Evolutionary conservation across 2,797 vertebrate genomes (phyloP), one percentile per base, ranked within the genome.

Genomic region (Meriones psammophilus): DNA sequence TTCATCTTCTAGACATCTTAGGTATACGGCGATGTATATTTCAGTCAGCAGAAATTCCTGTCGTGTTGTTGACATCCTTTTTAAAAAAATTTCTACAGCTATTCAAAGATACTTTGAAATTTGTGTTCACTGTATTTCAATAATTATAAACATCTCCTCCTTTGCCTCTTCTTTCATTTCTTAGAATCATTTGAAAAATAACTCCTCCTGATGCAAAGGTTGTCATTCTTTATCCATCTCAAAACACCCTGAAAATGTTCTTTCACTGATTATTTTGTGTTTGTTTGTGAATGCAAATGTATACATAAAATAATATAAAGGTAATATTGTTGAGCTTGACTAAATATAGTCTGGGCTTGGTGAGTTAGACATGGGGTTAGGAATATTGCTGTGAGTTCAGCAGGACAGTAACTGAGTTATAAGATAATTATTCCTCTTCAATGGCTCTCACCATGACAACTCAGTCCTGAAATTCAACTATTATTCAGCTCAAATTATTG

Each of bases 371-470:
- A 76, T 62, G 62, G 93, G 87, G 83, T 89, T 88, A 94, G 69
- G 15, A n/a, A 96, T 96, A 96, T 71, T 96, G 79, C 69, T 97
- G 91, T 58, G 95, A 96, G 97, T 96, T 98, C 94, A 97, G 88
- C 88, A 95, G 94, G 97, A 97, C 87, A 97, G 90, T 94, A 97
- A 97, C 96, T n/a, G 76, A 97, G 86, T 96, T 97, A 96, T 86
- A 96, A 93, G 90, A 95, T 95, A 96, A 96, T 95, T 96, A 97
- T 94, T 96, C 89, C 94, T 94, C 92, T 95, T 96, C 95, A 94
- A n/a, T 89, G 93, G 85, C 74, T 97, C 89, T 97, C 92, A 91
- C 76, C 50, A 96, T 92, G 97, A 92, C 90, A 93, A 96, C 91
- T 97, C 87, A 62, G 71, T 97, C 97, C 88, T 96, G 78, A 97